Evolutionary conservation across 2,888 invertebrate species (phyloP).

Genomic region (Pemphredon lugubris): DNA sequence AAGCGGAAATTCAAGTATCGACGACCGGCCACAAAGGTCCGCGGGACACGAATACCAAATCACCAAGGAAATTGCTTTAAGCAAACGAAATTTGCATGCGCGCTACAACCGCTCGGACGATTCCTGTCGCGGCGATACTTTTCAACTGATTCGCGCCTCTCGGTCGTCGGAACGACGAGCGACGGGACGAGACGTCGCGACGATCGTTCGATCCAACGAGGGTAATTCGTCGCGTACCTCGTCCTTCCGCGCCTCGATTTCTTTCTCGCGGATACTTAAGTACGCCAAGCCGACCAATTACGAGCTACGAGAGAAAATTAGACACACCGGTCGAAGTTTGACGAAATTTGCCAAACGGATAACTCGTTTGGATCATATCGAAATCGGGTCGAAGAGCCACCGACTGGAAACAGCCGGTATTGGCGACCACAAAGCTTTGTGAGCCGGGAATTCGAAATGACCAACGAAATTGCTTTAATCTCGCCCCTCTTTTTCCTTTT

Average conservation of each 20-base stretch:
- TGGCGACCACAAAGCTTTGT: constrained; percentile 29
- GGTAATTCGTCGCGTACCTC: no score
- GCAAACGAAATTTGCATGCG: constrained; percentile 1
- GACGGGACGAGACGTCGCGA: no score
- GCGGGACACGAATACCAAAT: constrained; percentile 7
- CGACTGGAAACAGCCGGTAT: constrained; percentile 17
- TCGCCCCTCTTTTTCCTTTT: constrained; percentile 15
- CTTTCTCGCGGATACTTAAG: no score
- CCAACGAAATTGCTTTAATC: constrained; percentile 59
- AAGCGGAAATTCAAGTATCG: constrained; percentile 3
- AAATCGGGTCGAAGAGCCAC: no score
- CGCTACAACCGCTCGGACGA: neutral
- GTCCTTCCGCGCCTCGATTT: no score
- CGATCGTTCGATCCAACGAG: no score
- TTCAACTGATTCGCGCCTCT: no score
- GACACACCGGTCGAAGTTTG: no score
- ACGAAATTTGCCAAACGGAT: neutral
- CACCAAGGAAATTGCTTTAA: constrained; percentile 30
- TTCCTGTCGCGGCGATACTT: neutral
- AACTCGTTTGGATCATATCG: constrained; percentile 4
- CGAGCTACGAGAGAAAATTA: no score
- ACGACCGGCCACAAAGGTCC: constrained; percentile 17
- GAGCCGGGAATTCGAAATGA: constrained; percentile 31
- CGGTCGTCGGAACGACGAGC: no score
- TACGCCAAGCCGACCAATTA: no score